Evolutionary conservation across 2,113 vertebrate species (phyloP).

Genomic region (Lepus americanus): DNA sequence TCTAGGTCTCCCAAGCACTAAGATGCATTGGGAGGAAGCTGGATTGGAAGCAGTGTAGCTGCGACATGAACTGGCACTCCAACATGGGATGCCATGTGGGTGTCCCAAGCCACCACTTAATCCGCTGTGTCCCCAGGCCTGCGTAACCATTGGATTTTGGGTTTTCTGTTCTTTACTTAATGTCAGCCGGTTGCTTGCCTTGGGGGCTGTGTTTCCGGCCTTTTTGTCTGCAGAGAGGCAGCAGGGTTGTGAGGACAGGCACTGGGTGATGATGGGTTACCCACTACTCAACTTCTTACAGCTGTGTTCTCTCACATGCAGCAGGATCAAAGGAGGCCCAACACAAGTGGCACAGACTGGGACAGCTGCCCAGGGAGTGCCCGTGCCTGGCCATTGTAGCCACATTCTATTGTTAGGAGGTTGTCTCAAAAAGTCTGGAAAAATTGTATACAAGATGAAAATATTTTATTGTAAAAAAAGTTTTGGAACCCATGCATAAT

Average conservation of each 20-base stretch:
- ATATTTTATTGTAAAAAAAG: too few species aligned
- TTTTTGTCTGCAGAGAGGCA: background rate
- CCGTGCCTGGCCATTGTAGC: accelerated
- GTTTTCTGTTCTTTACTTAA: background rate
- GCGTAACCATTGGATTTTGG: background rate
- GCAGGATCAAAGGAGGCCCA: background rate
- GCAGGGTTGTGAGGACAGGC: background rate
- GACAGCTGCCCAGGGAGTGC: background rate
- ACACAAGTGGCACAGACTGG: background rate
- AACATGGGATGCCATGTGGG: too few species aligned
- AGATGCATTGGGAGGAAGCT: too few species aligned
- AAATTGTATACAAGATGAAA: too few species aligned
- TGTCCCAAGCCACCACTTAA: too few species aligned
- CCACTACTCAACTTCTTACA: background rate
- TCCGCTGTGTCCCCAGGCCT: too few species aligned
- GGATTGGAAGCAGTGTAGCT: too few species aligned
- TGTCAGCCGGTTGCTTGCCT: background rate
- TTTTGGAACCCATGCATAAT: too few species aligned
- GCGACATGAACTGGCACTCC: too few species aligned
- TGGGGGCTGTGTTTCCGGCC: background rate
- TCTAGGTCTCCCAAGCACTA: too few species aligned
- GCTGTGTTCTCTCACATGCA: background rate
- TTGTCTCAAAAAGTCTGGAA: too few species aligned
- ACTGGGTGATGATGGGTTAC: background rate
- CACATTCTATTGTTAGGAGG: background rate